Conservation (phyloP, 2,797 vertebrate species). For the Ibycter americanus region DNA sequence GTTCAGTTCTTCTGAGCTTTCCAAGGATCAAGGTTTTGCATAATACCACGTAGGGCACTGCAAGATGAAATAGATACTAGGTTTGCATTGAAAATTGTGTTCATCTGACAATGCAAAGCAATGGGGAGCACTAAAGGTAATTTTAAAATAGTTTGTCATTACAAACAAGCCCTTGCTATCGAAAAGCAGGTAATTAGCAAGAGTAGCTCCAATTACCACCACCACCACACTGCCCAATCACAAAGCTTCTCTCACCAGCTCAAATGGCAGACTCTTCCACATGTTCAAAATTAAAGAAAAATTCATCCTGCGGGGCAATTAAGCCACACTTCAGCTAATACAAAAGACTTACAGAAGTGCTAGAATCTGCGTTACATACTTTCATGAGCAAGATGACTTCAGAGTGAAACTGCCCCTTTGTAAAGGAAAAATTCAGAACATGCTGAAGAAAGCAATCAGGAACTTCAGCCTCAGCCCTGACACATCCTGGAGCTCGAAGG, state of each 20-base stretch:
- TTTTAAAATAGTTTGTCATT: background rate
- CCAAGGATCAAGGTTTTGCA: too few species aligned
- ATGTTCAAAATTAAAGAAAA: background rate
- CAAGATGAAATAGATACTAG: too few species aligned
- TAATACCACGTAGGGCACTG: too few species aligned
- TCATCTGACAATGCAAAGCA: background rate
- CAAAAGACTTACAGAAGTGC: background rate
- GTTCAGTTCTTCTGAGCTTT: too few species aligned
- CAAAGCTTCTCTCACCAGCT: background rate
- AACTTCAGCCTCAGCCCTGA: background rate
- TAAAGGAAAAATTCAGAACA: background rate
- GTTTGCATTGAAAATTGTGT: background rate
- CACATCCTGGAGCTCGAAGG: background rate
- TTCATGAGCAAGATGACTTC: background rate
- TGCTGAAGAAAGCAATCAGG: background rate
- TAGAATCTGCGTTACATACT: background rate
- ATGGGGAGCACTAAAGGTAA: background rate
- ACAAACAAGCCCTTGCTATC: background rate
- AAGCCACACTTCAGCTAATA: background rate
- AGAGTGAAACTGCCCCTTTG: background rate
- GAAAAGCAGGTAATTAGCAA: background rate
- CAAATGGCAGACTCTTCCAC: background rate
- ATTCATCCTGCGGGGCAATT: background rate
- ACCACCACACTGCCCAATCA: background rate
- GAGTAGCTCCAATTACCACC: background rate